A percentile compares a stretch with the other conserved stretches of the same genome.
Evolutionary conservation across 1,140 invertebrate species (phyloP).

Genomic region (Macrocentrus cingulum): DNA sequence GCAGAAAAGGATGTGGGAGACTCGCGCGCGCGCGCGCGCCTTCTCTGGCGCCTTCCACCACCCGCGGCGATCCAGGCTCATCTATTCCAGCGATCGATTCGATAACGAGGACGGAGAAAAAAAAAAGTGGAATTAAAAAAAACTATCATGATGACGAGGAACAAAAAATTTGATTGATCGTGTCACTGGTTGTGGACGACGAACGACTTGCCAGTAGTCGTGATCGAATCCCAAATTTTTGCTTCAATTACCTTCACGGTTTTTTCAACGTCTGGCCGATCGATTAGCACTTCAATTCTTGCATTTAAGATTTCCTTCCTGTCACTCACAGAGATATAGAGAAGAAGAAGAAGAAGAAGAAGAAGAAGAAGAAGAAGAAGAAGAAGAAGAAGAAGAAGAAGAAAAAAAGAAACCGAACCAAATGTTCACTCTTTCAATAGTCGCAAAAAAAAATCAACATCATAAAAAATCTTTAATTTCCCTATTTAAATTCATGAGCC

Average conservation of each 20-base stretch:
- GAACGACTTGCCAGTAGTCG: not conserved
- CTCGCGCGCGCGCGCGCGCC: slow-evolving; percentile 2
- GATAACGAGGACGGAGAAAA: slow-evolving; percentile 24
- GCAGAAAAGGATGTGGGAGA: slow-evolving; percentile 19
- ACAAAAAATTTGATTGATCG: slow-evolving; percentile 17
- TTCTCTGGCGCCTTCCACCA: slow-evolving; percentile 24
- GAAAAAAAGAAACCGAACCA: too few relatives aligned
- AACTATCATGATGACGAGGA: not conserved
- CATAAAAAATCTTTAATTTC: too few relatives aligned
- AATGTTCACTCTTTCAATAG: too few relatives aligned
- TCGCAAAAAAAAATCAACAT: too few relatives aligned
- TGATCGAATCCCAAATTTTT: slow-evolving; percentile 5
- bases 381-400: too few relatives aligned
- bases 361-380: too few relatives aligned
- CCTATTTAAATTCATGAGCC: too few relatives aligned
- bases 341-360: too few relatives aligned
- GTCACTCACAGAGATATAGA: not conserved
- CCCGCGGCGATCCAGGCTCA: slow-evolving; percentile 16
- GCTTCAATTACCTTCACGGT: slow-evolving; percentile 3
- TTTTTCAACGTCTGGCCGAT: not conserved
- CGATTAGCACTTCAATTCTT: slow-evolving; percentile 10
- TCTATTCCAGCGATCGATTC: slow-evolving; percentile 18
- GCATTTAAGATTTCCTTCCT: not conserved
- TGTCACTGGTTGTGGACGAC: slow-evolving; percentile 13
- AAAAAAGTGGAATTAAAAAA: slow-evolving; percentile 1